Percentiles rank a stretch among this genome's conserved stretches.
Evolutionary conservation across 2,113 vertebrate species (phyloP).

Genomic region (Atractosteus spatula): DNA sequence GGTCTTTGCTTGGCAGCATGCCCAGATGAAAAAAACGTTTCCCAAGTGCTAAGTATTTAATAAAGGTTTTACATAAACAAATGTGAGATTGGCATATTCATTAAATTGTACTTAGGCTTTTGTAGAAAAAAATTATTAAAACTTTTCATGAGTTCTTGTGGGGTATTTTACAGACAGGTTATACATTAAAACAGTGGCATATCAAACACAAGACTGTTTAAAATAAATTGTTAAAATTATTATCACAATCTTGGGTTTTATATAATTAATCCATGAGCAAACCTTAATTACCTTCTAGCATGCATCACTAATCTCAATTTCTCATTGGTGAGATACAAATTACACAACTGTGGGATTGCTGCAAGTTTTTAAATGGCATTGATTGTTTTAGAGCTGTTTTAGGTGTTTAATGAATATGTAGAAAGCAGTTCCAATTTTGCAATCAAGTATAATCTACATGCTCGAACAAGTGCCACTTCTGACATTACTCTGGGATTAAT

Average conservation of each 20-base stretch:
- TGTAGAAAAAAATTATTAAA: neutral
- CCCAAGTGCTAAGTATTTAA: slow-evolving; percentile 18
- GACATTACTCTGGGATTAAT: neutral
- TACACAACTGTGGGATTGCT: neutral
- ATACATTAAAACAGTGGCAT: neutral
- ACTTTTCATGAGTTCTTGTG: neutral
- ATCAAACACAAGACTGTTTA: neutral
- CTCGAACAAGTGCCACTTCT: neutral
- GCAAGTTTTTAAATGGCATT: slow-evolving; percentile 24
- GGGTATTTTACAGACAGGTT: too few relatives aligned
- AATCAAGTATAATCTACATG: neutral
- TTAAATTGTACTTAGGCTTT: neutral
- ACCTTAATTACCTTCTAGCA: slow-evolving; percentile 1
- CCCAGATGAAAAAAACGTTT: slow-evolving; percentile 22
- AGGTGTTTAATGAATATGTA: slow-evolving; percentile 16
- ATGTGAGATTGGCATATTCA: slow-evolving; percentile 9
- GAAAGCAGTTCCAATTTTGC: neutral
- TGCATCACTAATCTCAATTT: slow-evolving; percentile 13
- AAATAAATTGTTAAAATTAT: slow-evolving; percentile 14
- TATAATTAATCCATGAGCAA: slow-evolving; percentile 10
- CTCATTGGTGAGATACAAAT: slow-evolving; percentile 5
- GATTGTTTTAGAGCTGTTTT: slow-evolving; percentile 29
- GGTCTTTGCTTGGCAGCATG: slow-evolving; percentile 16
- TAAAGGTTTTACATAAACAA: slow-evolving; percentile 27
- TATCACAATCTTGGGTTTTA: neutral